phyloP scores from a whole-genome alignment of 2,113 vertebrate species.

The Crotalus helleri region DNA sequence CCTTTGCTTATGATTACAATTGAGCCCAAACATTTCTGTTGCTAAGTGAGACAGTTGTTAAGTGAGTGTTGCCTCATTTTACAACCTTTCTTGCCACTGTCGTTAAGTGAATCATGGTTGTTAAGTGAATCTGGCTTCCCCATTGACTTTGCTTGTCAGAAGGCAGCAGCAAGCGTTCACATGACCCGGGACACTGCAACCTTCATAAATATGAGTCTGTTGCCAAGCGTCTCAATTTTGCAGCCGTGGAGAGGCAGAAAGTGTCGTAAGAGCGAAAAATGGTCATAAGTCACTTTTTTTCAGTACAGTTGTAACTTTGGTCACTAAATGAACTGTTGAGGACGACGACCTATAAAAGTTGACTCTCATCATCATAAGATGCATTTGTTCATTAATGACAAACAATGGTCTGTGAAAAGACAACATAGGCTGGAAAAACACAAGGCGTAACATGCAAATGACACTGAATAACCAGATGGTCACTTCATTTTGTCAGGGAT shows the following conservation, averaged over 20 bases:
- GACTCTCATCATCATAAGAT: neutral
- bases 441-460: neutral
- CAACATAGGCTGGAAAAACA: neutral
- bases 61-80: neutral
- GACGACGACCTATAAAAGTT: neutral
- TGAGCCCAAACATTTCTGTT: neutral
- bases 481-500: neutral
- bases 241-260: neutral
- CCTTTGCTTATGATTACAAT: neutral
- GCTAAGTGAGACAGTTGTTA: neutral
- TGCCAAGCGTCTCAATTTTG: neutral
- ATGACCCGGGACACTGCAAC: neutral
- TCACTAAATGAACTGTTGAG: neutral
- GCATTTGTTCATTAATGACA: neutral
- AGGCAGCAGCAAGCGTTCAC: neutral
- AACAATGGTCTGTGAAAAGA: neutral
- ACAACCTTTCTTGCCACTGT: neutral
- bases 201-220: neutral
- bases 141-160: neutral
- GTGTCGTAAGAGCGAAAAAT: neutral
- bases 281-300: neutral
- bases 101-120: neutral
- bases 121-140: neutral
- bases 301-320: neutral
- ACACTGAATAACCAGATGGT: neutral